These are phyloP conservation scores for Drosophila triauraria DNA, from an alignment of 1,140 invertebrate species.

Conservation along the genomic window DNA sequence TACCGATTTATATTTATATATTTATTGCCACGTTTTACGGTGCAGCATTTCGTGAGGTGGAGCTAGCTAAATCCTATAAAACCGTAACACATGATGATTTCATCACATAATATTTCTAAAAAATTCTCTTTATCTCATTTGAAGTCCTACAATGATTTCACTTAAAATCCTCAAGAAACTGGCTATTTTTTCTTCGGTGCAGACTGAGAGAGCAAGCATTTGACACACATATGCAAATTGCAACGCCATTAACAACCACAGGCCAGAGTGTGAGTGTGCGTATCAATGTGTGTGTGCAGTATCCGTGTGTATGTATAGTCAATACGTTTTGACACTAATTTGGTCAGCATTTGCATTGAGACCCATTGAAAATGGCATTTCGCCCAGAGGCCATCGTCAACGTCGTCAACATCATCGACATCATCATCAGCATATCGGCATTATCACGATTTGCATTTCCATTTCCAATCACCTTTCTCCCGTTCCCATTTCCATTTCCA, in stretches of 20 bases:
- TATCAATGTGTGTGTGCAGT: conserved; percentile 23
- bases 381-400: conserved; percentile 52
- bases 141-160: no score
- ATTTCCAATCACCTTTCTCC: conserved; percentile 37
- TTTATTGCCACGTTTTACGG: no score
- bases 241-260: conserved; percentile 69
- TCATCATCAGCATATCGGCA: conserved; percentile 29
- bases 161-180: background rate
- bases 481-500: background rate
- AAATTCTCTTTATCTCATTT: no score
- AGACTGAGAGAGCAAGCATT: conserved; percentile 26
- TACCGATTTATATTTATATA: no score
- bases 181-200: conserved; percentile 2
- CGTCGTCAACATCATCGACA: conserved; percentile 28
- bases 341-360: conserved; percentile 76
- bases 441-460: conserved; percentile 48
- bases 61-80: no score
- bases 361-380: conserved; percentile 70
- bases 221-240: conserved; percentile 77
- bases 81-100: no score
- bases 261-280: conserved; percentile 15
- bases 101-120: no score
- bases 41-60: background rate
- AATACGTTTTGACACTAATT: conserved; percentile 81
- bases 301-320: conserved; percentile 51